phyloP scores from a whole-genome alignment of 92 coral and sea anemone species.

The Siderastrea siderea region DNA sequence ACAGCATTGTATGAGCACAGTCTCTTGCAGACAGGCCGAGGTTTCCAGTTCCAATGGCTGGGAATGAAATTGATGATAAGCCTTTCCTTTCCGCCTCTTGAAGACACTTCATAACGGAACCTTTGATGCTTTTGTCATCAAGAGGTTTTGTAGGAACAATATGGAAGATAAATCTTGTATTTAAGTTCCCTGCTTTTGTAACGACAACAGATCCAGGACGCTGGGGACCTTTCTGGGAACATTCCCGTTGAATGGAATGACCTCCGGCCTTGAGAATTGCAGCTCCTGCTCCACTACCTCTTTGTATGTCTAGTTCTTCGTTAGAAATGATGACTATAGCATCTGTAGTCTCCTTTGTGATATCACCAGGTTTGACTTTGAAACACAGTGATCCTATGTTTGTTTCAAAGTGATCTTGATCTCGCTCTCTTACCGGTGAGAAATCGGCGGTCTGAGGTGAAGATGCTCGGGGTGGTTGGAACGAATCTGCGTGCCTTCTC shows the following conservation, averaged over 20 bases:
- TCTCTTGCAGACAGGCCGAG: constrained; percentile 61
- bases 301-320: constrained; percentile 41
- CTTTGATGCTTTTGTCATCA: constrained; percentile 4
- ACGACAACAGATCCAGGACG: constrained; percentile 40
- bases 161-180: constrained; percentile 1
- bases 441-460: not conserved
- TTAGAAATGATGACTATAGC: constrained; percentile 67
- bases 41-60: constrained; percentile 86
- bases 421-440: constrained; percentile 29
- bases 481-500: not conserved
- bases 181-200: constrained; percentile 70
- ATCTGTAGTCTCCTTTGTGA: constrained; percentile 67
- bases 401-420: constrained; percentile 41
- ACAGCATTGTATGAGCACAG: constrained; percentile 70
- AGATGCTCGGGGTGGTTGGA: not conserved
- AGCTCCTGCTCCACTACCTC: constrained; percentile 65
- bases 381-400: constrained; percentile 53
- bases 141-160: constrained; percentile 1
- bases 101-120: constrained; percentile 39
- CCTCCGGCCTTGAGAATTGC: constrained; percentile 77
- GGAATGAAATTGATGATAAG: constrained; percentile 64
- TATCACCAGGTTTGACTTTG: constrained; percentile 62
- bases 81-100: constrained; percentile 36
- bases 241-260: constrained; percentile 47
- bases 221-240: constrained; percentile 18